Percentiles rank a stretch among this genome's conserved stretches.
Conservation (phyloP, 1,140 invertebrate genomes). For the Polyergus mexicanus region DNA sequence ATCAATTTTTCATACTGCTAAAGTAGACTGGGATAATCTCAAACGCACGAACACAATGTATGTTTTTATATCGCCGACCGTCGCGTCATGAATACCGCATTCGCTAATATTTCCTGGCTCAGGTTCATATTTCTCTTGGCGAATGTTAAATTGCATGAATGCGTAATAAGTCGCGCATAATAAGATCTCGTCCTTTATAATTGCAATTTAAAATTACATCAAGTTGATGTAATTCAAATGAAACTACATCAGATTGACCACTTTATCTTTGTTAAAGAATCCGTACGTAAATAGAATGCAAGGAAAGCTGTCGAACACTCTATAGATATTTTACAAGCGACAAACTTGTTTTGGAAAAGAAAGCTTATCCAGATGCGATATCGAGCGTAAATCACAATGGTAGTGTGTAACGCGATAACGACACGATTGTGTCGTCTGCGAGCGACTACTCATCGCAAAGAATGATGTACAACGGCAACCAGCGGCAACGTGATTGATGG, state of each 20-base stretch:
- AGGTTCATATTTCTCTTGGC: background rate
- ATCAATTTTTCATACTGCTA: no score
- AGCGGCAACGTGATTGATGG: conserved; percentile 59
- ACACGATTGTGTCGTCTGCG: conserved; percentile 62
- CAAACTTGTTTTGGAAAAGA: conserved; percentile 39
- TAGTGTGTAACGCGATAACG: conserved; percentile 60
- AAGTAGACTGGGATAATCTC: no score
- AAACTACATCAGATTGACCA: background rate
- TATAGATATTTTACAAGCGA: conserved; percentile 30
- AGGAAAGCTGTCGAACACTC: background rate
- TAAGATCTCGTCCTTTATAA: conserved; percentile 19
- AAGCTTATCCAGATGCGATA: conserved; percentile 57
- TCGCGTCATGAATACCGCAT: background rate
- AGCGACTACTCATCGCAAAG: conserved; percentile 63
- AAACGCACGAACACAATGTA: background rate
- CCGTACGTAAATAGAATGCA: background rate
- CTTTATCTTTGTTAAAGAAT: background rate
- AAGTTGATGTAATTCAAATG: no score
- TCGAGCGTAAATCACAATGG: conserved; percentile 54
- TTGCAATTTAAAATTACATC: background rate
- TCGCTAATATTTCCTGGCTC: background rate
- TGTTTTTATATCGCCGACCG: conserved; percentile 31
- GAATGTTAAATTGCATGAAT: conserved; percentile 3
- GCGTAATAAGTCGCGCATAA: conserved; percentile 17
- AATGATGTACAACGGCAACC: conserved; percentile 57